phyloP scores from a whole-genome alignment of 1,140 invertebrate species.

The Teleogryllus occipitalis region DNA sequence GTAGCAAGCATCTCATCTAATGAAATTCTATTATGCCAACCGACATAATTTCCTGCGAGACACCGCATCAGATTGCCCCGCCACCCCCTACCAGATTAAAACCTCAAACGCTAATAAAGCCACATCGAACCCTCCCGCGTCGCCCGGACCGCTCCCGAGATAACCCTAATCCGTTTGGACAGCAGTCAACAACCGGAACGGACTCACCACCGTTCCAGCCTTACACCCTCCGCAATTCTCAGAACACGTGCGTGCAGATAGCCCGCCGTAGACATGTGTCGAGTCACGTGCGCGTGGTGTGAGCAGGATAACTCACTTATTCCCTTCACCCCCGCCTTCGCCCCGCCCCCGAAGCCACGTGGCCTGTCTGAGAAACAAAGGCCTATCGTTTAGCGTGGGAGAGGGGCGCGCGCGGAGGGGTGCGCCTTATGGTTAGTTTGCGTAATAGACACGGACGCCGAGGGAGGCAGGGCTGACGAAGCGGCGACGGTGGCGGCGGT shows the following conservation, averaged over 20 bases:
- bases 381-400: background rate
- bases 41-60: too few species aligned
- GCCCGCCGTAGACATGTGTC: background rate
- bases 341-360: background rate
- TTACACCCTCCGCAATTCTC: background rate
- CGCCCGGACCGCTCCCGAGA: background rate
- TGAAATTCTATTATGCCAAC: too few species aligned
- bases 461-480: background rate
- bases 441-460: background rate
- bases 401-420: background rate
- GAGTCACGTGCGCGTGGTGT: too few species aligned
- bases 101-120: conserved; percentile 1
- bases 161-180: background rate
- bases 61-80: too few species aligned
- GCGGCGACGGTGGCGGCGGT: too few species aligned
- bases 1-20: too few species aligned
- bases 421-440: background rate
- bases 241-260: background rate
- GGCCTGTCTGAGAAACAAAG: background rate
- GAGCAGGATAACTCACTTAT: too few species aligned
- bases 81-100: background rate
- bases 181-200: background rate
- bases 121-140: background rate
- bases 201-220: background rate
- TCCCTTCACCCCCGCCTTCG: too few species aligned